Conservation (phyloP, 1,140 invertebrate species). For the Nasonia longicornis region DNA sequence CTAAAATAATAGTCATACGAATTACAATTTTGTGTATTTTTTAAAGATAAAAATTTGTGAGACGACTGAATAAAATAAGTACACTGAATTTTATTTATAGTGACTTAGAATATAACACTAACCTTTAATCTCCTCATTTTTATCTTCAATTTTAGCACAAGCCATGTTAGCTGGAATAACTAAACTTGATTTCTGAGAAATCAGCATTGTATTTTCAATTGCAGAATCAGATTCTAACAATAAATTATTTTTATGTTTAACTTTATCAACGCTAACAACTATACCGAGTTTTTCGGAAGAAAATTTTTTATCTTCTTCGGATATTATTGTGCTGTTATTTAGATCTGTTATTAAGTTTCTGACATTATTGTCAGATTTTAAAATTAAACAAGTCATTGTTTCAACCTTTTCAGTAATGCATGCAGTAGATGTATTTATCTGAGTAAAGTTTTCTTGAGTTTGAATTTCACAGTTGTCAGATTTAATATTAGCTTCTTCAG, state of each 20-base stretch:
- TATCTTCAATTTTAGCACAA: not conserved
- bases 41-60: too few relatives aligned
- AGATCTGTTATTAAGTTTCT: too few relatives aligned
- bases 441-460: not conserved
- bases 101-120: not conserved
- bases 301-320: too few relatives aligned
- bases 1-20: not conserved
- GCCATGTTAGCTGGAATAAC: not conserved
- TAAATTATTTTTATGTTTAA: too few relatives aligned
- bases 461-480: not conserved
- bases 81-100: not conserved
- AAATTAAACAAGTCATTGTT: not conserved
- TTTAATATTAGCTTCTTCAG: not conserved
- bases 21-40: too few relatives aligned
- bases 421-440: not conserved
- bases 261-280: too few relatives aligned
- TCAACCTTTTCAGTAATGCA: not conserved
- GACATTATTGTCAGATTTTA: too few relatives aligned
- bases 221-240: too few relatives aligned
- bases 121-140: not conserved
- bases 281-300: too few relatives aligned
- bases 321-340: too few relatives aligned
- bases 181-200: not conserved
- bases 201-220: not conserved
- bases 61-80: not conserved